Conservation (phyloP, 2,113 vertebrate species). For the Rynchops niger region DNA sequence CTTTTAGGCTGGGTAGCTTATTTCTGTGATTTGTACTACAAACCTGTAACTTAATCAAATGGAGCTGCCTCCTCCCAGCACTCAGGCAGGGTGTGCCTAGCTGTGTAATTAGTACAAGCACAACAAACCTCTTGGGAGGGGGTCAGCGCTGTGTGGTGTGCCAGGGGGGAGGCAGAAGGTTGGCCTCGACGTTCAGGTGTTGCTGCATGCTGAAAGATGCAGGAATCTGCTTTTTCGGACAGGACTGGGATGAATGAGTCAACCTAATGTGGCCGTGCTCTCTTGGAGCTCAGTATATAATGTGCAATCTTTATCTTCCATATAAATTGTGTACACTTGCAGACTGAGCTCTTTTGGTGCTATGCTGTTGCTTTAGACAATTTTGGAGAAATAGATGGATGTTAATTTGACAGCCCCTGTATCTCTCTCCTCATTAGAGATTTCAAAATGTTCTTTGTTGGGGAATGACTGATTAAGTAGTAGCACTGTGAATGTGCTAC, state of each 20-base stretch:
- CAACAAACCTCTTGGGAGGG: accelerated
- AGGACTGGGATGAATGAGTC: background rate
- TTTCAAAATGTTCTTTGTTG: background rate
- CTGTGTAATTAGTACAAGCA: background rate
- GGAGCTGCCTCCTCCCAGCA: background rate
- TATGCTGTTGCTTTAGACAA: background rate
- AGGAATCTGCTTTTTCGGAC: background rate
- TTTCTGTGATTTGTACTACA: background rate
- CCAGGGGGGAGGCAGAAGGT: accelerated
- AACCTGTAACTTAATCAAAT: background rate
- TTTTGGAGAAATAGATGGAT: background rate
- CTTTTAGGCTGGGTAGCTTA: background rate
- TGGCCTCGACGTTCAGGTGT: accelerated
- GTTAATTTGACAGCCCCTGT: background rate
- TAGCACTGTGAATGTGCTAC: background rate
- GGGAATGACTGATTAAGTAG: background rate
- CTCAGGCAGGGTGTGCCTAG: background rate
- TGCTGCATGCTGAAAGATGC: background rate
- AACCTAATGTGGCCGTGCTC: background rate
- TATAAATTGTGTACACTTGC: background rate
- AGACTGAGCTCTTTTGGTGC: background rate
- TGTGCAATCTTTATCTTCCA: background rate
- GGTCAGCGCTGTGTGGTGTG: accelerated
- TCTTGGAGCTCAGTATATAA: background rate
- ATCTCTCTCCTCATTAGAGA: background rate